These are phyloP conservation scores for Radopholus similis DNA, from an alignment of 1,140 invertebrate genomes.

Conservation along the genomic window DNA sequence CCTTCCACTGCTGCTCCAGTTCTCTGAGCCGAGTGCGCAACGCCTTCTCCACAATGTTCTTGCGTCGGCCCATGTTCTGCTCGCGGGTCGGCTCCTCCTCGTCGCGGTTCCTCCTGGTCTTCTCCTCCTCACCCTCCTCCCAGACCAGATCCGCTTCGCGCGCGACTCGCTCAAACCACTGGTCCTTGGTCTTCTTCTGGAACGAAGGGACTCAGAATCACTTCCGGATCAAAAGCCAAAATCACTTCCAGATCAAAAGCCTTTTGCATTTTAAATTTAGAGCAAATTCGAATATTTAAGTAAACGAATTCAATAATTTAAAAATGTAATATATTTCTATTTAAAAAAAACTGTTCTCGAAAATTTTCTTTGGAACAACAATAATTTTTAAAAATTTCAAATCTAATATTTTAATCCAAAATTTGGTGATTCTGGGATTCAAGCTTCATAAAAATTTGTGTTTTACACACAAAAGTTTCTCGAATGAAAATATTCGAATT, in stretches of 20 bases:
- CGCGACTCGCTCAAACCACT: slow-evolving; percentile 78
- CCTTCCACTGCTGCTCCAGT: background rate
- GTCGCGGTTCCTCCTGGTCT: background rate
- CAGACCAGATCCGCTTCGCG: slow-evolving; percentile 81
- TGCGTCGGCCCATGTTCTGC: background rate
- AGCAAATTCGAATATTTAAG: too few relatives aligned
- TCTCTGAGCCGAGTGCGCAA: background rate
- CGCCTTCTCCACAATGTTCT: background rate
- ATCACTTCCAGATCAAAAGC: background rate
- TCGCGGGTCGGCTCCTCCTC: background rate
- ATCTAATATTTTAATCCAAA: too few relatives aligned
- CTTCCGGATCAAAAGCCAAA: background rate
- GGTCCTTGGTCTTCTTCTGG: slow-evolving; percentile 61
- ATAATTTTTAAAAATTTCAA: too few relatives aligned
- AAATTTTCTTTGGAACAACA: too few relatives aligned
- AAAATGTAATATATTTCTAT: too few relatives aligned
- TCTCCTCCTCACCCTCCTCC: slow-evolving; percentile 66
- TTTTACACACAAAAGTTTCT: too few relatives aligned
- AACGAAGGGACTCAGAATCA: slow-evolving; percentile 4
- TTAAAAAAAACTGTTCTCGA: too few relatives aligned
- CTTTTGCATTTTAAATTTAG: too few relatives aligned
- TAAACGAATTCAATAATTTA: too few relatives aligned
- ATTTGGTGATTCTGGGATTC: too few relatives aligned
- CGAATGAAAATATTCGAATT: slow-evolving; percentile 54
- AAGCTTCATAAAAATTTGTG: too few relatives aligned